Percentiles rank a stretch among this genome's conserved stretches.
Conservation (phyloP, 2,113 vertebrate species). For the Datnioides undecimradiatus region DNA sequence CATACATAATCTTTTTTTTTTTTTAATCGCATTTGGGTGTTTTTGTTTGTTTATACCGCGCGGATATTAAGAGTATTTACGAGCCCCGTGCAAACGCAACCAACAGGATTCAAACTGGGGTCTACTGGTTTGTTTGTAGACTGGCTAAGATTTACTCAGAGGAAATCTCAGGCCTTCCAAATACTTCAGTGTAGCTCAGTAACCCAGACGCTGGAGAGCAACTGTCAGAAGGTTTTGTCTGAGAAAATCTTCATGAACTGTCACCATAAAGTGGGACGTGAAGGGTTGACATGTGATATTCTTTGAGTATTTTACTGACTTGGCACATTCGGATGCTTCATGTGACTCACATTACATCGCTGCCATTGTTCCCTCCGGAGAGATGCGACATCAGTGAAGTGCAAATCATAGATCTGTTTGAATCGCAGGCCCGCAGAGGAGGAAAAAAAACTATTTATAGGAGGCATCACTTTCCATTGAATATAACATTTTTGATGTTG, state of each 20-base stretch:
- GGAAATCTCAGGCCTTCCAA: slow-evolving; percentile 43
- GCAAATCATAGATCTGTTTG: slow-evolving; percentile 1
- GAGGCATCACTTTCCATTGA: not conserved
- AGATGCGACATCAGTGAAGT: slow-evolving; percentile 7
- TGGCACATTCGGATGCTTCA: not conserved
- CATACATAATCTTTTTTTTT: slow-evolving; percentile 31
- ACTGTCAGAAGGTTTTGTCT: not conserved
- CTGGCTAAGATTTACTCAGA: slow-evolving; percentile 16
- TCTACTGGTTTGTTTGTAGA: slow-evolving; percentile 8
- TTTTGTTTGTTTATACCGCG: slow-evolving; percentile 11
- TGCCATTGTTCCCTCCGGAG: slow-evolving; percentile 1
- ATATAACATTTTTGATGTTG: slow-evolving; percentile 5
- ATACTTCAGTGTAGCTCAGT: slow-evolving; percentile 2
- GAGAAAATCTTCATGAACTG: slow-evolving; percentile 1
- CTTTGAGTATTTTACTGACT: slow-evolving; percentile 15
- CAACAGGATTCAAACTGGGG: slow-evolving; percentile 18
- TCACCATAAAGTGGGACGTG: not conserved
- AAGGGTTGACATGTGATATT: not conserved
- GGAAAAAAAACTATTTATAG: not conserved
- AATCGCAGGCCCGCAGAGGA: not conserved
- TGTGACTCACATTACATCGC: not conserved
- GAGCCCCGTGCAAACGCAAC: slow-evolving; percentile 20
- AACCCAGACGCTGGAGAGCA: not conserved
- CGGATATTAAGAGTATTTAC: not conserved
- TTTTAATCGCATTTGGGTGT: slow-evolving; percentile 27